These are phyloP conservation scores for Pogonus chalceus DNA, from an alignment of 1,140 invertebrate genomes.

Conservation along the genomic window DNA sequence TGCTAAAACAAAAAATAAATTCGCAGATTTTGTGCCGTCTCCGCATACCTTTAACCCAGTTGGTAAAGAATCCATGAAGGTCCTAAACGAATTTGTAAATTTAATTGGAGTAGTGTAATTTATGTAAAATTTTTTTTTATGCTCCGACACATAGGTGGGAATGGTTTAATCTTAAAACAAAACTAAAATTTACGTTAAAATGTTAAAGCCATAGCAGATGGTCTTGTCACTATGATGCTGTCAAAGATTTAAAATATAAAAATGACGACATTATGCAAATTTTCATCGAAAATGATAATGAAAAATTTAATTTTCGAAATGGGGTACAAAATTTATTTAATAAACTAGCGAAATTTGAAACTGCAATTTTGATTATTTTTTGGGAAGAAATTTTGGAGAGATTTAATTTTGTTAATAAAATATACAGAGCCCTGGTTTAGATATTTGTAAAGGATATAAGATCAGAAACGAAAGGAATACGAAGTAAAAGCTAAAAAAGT, in stretches of 20 bases:
- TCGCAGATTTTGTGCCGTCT: background rate
- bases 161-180: conserved; percentile 2
- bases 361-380: no score
- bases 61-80: conserved; percentile 3
- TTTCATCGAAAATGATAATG: background rate
- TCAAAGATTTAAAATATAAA: background rate
- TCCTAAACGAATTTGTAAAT: background rate
- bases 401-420: no score
- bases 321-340: conserved; percentile 4
- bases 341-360: no score
- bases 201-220: conserved; percentile 5
- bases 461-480: no score
- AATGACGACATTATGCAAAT: background rate
- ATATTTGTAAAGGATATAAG: no score
- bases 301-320: conserved; percentile 8
- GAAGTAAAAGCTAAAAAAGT: no score
- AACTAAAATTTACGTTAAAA: no score
- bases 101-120: no score
- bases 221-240: conserved; percentile 7
- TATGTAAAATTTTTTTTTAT: no score
- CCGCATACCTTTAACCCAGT: background rate
- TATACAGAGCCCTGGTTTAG: no score
- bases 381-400: no score
- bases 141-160: no score
- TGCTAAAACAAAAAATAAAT: conserved; percentile 2